Conservation (phyloP, 2,888 invertebrate species). For the Drosophila anomalata region DNA sequence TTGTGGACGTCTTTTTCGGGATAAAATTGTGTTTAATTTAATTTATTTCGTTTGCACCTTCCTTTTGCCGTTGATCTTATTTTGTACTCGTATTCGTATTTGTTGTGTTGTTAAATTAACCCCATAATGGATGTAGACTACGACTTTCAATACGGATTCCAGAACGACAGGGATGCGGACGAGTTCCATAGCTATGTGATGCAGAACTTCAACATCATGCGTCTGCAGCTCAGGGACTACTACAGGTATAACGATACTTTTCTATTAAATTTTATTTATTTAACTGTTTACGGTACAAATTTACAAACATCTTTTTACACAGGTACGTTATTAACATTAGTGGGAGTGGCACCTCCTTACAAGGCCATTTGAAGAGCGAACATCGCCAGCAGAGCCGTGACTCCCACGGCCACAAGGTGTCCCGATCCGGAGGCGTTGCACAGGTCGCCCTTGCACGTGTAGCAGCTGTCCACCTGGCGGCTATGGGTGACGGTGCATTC, state of each 20-base stretch:
- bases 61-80: not conserved
- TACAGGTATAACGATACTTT: conserved; percentile 6
- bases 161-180: not conserved
- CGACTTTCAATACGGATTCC: not conserved
- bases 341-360: conserved; percentile 41
- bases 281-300: conserved; percentile 24
- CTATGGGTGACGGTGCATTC: conserved; percentile 81
- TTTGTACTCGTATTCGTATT: not conserved
- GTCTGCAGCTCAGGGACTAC: not conserved
- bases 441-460: conserved; percentile 88
- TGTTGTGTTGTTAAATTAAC: not conserved
- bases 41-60: not conserved
- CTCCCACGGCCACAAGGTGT: conserved; percentile 67
- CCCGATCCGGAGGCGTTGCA: conserved; percentile 86
- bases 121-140: not conserved
- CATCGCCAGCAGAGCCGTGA: conserved; percentile 69
- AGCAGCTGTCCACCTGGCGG: conserved; percentile 84
- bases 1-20: not conserved
- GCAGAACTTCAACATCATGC: not conserved
- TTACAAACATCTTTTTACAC: conserved; percentile 17
- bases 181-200: not conserved
- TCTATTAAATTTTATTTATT: conserved; percentile 23
- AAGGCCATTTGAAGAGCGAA: conserved; percentile 70
- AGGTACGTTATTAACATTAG: conserved; percentile 26
- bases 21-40: not conserved